A percentile compares a stretch with the other conserved stretches of the same genome.
These are phyloP conservation scores for Cosmia trapezina DNA, from an alignment of 2,888 invertebrate species.

Conservation along the genomic window DNA sequence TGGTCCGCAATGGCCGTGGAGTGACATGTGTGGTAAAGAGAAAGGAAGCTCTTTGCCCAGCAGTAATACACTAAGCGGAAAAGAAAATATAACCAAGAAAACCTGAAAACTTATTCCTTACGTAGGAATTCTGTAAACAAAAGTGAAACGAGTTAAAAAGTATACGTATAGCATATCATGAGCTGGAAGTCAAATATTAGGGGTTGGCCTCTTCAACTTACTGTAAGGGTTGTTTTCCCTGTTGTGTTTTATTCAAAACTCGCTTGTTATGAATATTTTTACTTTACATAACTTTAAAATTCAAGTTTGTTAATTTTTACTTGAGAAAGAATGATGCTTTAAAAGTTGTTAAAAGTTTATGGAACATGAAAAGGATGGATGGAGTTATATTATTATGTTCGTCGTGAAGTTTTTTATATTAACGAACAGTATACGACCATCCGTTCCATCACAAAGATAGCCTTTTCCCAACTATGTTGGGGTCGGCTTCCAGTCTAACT, in stretches of 20 bases:
- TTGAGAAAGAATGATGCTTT: constrained; percentile 24
- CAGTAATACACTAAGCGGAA: no score
- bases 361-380: constrained; percentile 23
- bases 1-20: neutral
- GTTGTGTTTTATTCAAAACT: constrained; percentile 61
- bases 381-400: constrained; percentile 11
- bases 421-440: no score
- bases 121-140: neutral
- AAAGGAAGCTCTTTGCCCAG: no score
- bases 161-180: neutral
- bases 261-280: constrained; percentile 59
- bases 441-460: no score
- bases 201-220: constrained; percentile 34
- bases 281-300: constrained; percentile 50
- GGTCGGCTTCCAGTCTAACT: no score
- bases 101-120: no score
- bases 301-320: constrained; percentile 50
- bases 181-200: constrained; percentile 32
- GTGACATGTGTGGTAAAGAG: neutral
- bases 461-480: no score
- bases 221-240: constrained; percentile 53
- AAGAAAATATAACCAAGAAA: no score
- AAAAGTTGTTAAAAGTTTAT: constrained; percentile 35
- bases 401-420: neutral
- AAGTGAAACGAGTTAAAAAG: neutral